Percentiles rank a stretch among this genome's conserved stretches.
Evolutionary conservation across 2,888 invertebrate genomes (phyloP).

Genomic region (Charanyca ferruginea): DNA sequence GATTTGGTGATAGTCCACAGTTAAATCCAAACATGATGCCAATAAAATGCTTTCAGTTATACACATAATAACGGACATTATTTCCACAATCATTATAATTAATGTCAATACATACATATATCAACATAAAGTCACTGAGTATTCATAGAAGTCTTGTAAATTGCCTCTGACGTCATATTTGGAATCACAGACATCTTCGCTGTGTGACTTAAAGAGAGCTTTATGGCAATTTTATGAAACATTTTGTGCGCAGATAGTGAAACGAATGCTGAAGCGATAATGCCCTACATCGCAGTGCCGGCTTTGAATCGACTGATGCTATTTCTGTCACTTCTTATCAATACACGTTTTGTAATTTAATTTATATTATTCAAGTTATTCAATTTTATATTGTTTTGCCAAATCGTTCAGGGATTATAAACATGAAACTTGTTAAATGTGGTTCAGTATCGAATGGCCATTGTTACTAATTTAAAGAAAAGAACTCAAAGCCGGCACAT

Average conservation of each 20-base stretch:
- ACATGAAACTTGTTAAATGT: background rate
- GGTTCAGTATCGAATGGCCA: background rate
- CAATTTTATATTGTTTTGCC: background rate
- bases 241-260: constrained; percentile 38
- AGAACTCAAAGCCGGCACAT: constrained; percentile 57
- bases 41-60: constrained; percentile 4
- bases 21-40: constrained; percentile 13
- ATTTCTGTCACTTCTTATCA: constrained; percentile 36
- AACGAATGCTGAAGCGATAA: constrained; percentile 53
- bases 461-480: background rate
- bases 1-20: constrained; percentile 1
- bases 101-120: constrained; percentile 31
- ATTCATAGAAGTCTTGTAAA: constrained; percentile 61
- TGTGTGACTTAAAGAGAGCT: constrained; percentile 57
- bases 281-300: constrained; percentile 48
- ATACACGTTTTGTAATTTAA: constrained; percentile 4
- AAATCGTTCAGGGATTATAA: background rate
- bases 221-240: constrained; percentile 33
- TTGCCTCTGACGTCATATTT: constrained; percentile 36
- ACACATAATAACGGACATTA: constrained; percentile 2
- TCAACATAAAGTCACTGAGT: constrained; percentile 61
- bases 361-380: background rate
- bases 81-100: constrained; percentile 8
- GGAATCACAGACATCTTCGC: constrained; percentile 28
- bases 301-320: constrained; percentile 33